phyloP scores from a whole-genome alignment of 2,888 invertebrate genomes.

The Stenchaetothrips biformis region DNA sequence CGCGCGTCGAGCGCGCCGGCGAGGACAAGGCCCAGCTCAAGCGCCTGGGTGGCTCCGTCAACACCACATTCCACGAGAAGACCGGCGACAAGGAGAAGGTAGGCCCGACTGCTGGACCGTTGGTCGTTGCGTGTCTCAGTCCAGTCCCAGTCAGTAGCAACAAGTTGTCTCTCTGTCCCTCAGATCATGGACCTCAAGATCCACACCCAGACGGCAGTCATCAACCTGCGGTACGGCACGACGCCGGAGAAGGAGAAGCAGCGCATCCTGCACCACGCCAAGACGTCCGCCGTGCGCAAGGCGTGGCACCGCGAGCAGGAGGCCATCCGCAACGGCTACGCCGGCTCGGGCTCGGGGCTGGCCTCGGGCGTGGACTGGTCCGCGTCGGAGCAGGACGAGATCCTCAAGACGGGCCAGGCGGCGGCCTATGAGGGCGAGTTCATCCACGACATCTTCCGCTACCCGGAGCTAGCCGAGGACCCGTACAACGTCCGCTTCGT shows the following conservation, averaged over 20 bases:
- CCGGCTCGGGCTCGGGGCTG: conserved; percentile 55
- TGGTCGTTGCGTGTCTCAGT: neutral
- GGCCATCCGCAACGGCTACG: conserved; percentile 68
- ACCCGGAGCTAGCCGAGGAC: conserved; percentile 92
- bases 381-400: conserved; percentile 80
- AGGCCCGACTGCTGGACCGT: conserved; percentile 17
- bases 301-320: conserved; percentile 93
- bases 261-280: conserved; percentile 84
- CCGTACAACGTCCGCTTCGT: conserved; percentile 89
- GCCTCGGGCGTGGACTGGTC: conserved; percentile 66
- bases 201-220: conserved; percentile 81
- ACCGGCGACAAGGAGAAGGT: conserved; percentile 50
- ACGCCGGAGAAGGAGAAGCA: conserved; percentile 85
- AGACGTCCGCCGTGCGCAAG: conserved; percentile 76
- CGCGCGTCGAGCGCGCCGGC: conserved; percentile 81
- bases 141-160: conserved; percentile 52
- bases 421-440: conserved; percentile 86
- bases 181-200: conserved; percentile 74
- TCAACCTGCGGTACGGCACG: conserved; percentile 92
- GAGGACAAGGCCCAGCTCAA: conserved; percentile 86
- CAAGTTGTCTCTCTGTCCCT: conserved; percentile 51
- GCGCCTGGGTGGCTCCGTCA: conserved; percentile 82
- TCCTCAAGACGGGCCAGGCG: conserved; percentile 76
- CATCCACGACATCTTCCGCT: conserved; percentile 81
- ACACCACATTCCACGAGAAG: conserved; percentile 84